Conservation (phyloP, 1,140 invertebrate genomes). For the Trichonephila clavata region DNA sequence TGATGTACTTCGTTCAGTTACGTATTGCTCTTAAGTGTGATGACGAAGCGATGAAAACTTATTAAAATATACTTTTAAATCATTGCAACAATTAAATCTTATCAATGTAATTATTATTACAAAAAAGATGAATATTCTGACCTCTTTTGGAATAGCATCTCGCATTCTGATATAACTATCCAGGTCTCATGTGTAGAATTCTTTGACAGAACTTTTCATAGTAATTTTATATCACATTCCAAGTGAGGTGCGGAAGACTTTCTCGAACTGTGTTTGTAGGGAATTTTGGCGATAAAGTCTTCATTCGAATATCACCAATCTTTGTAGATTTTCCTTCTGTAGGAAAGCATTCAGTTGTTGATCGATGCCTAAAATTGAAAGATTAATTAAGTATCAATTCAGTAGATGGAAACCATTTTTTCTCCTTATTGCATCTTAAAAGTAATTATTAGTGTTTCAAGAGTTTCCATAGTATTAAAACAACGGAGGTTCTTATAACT, state of each 20-base stretch:
- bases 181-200: not conserved
- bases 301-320: constrained; percentile 20
- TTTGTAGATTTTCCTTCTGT: not conserved
- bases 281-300: constrained; percentile 54
- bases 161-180: not conserved
- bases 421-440: too few species aligned
- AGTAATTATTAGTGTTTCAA: too few species aligned
- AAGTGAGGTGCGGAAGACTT: constrained; percentile 53
- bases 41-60: too few species aligned
- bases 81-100: too few species aligned
- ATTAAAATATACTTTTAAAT: too few species aligned
- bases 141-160: constrained; percentile 47
- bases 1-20: too few species aligned
- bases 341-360: not conserved
- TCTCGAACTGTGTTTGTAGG: constrained; percentile 34
- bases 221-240: constrained; percentile 44
- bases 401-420: too few species aligned
- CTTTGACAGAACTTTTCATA: not conserved
- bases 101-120: not conserved
- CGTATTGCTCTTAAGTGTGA: too few species aligned
- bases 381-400: too few species aligned
- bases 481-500: too few species aligned
- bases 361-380: constrained; percentile 11
- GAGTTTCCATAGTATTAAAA: too few species aligned
- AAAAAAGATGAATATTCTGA: not conserved